Evolutionary conservation across 2,888 invertebrate species (phyloP).

Genomic region (Drosophila testacea): DNA sequence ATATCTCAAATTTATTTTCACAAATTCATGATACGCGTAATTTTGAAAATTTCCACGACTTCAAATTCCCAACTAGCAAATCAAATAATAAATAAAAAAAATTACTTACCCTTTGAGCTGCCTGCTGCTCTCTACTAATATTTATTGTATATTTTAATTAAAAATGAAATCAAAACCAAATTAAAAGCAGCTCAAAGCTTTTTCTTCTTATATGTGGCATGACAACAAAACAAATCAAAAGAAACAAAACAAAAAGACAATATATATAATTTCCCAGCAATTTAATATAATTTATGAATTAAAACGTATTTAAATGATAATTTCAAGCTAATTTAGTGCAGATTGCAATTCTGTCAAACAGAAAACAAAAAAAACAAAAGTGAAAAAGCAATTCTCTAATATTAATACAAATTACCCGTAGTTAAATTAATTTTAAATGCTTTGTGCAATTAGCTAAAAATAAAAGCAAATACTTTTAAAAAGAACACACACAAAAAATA

Average conservation of each 20-base stretch:
- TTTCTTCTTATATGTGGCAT: conserved; percentile 36
- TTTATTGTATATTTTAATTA: conserved; percentile 69
- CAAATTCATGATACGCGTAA: background rate
- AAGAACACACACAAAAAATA: conserved; percentile 23
- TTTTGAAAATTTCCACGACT: too few species aligned
- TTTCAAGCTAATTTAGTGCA: conserved; percentile 43
- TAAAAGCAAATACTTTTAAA: conserved; percentile 33
- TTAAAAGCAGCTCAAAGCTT: conserved; percentile 68
- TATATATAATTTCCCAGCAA: conserved; percentile 41
- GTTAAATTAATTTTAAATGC: conserved; percentile 64
- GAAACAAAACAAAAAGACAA: conserved; percentile 16
- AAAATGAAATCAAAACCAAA: conserved; percentile 46
- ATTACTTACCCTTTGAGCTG: conserved; percentile 66
- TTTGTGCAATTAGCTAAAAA: conserved; percentile 62
- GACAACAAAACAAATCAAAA: conserved; percentile 24
- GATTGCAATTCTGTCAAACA: conserved; percentile 76
- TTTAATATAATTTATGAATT: conserved; percentile 45
- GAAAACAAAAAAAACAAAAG: conserved; percentile 43
- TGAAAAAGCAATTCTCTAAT: conserved; percentile 38
- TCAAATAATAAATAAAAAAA: conserved; percentile 10
- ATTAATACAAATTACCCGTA: conserved; percentile 47
- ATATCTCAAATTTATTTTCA: background rate
- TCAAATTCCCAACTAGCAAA: conserved; percentile 20
- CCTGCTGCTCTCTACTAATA: conserved; percentile 64
- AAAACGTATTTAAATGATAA: conserved; percentile 39